Conservation (phyloP, 2,113 vertebrate species). For the Paedocypris sp. region DNA sequence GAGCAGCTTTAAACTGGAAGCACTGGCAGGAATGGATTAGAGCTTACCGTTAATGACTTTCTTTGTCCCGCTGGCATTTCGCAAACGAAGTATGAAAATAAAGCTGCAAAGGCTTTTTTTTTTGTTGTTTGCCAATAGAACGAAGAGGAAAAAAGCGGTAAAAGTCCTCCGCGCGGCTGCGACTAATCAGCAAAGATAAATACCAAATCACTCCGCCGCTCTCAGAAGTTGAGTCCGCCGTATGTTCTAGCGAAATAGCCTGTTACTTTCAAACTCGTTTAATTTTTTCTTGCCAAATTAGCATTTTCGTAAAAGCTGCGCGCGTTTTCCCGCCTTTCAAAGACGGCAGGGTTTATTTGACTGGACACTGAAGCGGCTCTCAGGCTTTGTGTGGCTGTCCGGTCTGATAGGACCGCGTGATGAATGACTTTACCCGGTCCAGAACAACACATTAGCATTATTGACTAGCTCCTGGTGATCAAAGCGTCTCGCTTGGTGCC, state of each 20-base stretch:
- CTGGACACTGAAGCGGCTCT: neutral
- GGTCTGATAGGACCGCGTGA: conserved; percentile 29
- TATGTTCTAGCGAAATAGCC: too few relatives aligned
- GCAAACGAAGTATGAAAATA: conserved; percentile 37
- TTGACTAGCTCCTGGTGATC: conserved; percentile 38
- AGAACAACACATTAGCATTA: conserved; percentile 42
- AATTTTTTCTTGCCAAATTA: too few relatives aligned
- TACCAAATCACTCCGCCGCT: conserved; percentile 19
- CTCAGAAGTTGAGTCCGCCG: conserved; percentile 28
- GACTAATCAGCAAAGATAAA: conserved; percentile 19
- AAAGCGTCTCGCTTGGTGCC: conserved; percentile 16
- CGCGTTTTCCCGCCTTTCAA: too few relatives aligned
- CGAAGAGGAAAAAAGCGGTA: conserved; percentile 2
- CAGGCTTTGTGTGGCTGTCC: conserved; percentile 33
- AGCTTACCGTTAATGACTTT: conserved; percentile 52
- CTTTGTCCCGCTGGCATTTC: conserved; percentile 35
- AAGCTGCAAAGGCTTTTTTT: conserved; percentile 29
- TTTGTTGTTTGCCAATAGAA: too few relatives aligned
- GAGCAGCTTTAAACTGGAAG: conserved; percentile 37
- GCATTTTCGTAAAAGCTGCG: too few relatives aligned
- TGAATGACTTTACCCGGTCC: conserved; percentile 34
- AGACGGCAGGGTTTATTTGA: too few relatives aligned
- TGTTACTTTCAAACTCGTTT: too few relatives aligned
- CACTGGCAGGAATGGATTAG: conserved; percentile 57
- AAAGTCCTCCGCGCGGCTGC: neutral